A percentile compares a stretch with the other conserved stretches of the same genome.
Evolutionary conservation across 2,888 invertebrate genomes (phyloP).

Genomic region (Disparrhopalites patrizii): DNA sequence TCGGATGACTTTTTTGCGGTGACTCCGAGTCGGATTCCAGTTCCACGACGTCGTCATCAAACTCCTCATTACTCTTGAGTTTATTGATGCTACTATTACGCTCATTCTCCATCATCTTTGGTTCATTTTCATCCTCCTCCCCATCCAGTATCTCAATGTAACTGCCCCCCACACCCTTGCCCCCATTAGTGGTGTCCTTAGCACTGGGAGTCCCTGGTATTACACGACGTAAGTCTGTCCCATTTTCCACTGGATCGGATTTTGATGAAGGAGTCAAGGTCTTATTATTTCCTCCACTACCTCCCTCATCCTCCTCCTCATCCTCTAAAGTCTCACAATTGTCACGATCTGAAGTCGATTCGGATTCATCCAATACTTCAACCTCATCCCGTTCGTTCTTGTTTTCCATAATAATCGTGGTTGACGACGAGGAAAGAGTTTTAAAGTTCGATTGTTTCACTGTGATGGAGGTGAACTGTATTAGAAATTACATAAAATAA

Average conservation of each 20-base stretch:
- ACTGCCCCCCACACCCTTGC: conserved; percentile 7
- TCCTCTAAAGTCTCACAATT: conserved; percentile 22
- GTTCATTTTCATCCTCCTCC: conserved; percentile 20
- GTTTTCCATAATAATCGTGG: conserved; percentile 15
- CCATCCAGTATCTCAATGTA: conserved; percentile 23
- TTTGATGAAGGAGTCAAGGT: not conserved
- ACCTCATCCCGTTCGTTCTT: conserved; percentile 12
- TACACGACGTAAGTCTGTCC: not conserved
- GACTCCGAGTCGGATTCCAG: conserved; percentile 3
- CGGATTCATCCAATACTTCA: conserved; percentile 12
- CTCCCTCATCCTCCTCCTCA: conserved; percentile 24
- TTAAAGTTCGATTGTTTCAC: conserved; percentile 4
- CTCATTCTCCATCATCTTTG: not conserved
- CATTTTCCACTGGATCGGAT: not conserved
- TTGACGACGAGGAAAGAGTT: not conserved
- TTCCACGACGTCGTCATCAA: conserved; percentile 3
- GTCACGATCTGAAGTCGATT: conserved; percentile 20
- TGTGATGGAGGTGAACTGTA: no score
- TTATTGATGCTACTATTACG: not conserved
- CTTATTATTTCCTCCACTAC: conserved; percentile 2
- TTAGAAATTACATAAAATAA: no score
- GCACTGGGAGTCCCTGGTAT: not conserved
- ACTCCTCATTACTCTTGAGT: not conserved
- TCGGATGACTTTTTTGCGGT: not conserved
- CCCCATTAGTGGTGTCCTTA: conserved; percentile 24